Evolutionary conservation across 2,113 vertebrate genomes (phyloP).

Genomic region (Sula dactylatra): DNA sequence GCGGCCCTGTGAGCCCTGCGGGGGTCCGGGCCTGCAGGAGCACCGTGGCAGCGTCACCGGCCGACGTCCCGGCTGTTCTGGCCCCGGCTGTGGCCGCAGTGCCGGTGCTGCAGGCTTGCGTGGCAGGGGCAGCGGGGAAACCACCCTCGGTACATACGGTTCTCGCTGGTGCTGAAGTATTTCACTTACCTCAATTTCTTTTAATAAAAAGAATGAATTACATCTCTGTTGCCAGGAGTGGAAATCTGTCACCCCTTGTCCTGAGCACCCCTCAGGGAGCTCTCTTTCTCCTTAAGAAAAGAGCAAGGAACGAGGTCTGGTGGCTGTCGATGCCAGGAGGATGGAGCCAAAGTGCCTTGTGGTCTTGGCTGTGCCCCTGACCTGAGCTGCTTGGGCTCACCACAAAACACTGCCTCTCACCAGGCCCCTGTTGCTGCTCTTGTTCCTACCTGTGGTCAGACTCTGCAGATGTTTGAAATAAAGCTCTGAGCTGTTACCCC

Average conservation of each 20-base stretch:
- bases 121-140: background rate
- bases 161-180: slow-evolving; percentile 38
- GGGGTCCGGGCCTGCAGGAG: background rate
- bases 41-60: background rate
- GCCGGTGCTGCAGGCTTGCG: fast-evolving
- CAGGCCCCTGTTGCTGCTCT: background rate
- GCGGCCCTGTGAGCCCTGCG: background rate
- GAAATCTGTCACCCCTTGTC: background rate
- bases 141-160: background rate
- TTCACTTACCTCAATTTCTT: slow-evolving; percentile 65
- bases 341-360: background rate
- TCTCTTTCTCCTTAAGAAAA: background rate
- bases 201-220: slow-evolving; percentile 50
- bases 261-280: fast-evolving
- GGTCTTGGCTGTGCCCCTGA: background rate
- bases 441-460: fast-evolving
- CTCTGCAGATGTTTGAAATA: background rate
- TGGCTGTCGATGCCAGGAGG: background rate
- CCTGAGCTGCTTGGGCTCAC: background rate
- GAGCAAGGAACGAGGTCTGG: background rate
- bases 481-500: background rate
- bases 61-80: fast-evolving
- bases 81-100: background rate
- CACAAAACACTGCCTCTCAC: background rate
- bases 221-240: background rate